Evolutionary conservation across 2,113 vertebrate genomes (phyloP), one percentile per base, ranked within the genome.

Genomic region (Ophiodon elongatus): DNA sequence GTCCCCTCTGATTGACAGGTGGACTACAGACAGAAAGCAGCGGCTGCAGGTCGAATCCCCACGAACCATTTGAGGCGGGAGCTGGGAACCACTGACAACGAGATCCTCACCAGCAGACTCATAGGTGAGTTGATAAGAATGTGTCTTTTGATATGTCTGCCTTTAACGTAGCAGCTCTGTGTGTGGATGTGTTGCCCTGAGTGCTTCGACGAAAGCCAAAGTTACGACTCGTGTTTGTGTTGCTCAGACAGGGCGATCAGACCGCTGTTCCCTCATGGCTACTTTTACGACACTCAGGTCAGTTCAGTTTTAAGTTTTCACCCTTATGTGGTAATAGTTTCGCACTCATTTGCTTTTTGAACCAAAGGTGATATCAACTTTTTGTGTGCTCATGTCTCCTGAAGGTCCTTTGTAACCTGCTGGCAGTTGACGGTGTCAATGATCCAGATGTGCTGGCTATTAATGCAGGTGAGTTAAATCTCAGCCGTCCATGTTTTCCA

Each of bases 281-380:
- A 99, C 93, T 99, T 97, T 74, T 99, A 99, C 88, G 98, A 99
- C 89, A 99, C 98, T 60, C 98, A 99, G 96, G 98, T 99, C 71
- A 94, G 94, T 96, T 91, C 11, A 31, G 29, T 65, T 81, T 67
- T 0, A 75, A 50, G 5, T 2, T 23, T 0, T 76, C 9, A 43
- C 21, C 13, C 1, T 47, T 25, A 6, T 25, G 0, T 82, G 14
- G 0, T 6, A 25, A 43, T 69, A 23, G 2, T 45, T 71, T 68
- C 15, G 2, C n/a, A 4, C 14, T 54, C 11, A 29, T 79, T 76
- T 67, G 2, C 0, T 43, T 77, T 27, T 35, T 73, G 0, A 62
- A 27, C 27, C 63, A 13, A 54, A 31, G 0, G 52, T 37, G 6
- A 64, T 60, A 29, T 19, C 50, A 25, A 63, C 2, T 1, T 76